Evolutionary conservation across 2,797 vertebrate species (phyloP).

Genomic region (Channa striata): DNA sequence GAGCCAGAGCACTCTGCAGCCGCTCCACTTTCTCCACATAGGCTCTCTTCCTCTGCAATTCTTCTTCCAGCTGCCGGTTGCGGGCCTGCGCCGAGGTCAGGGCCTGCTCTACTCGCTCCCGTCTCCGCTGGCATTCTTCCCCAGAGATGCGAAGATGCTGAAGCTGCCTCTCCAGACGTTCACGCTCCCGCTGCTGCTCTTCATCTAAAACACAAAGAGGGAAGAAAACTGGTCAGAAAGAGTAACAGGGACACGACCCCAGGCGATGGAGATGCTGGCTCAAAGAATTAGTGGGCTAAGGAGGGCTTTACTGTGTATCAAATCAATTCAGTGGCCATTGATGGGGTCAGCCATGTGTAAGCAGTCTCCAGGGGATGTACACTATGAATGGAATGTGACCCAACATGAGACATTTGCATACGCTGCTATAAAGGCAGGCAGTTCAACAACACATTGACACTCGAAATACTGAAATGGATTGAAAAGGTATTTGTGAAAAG

Average conservation of each 20-base stretch:
- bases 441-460: slow-evolving; percentile 29
- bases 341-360: slow-evolving; percentile 21
- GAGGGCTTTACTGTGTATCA: background rate
- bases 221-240: background rate
- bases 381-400: slow-evolving; percentile 47
- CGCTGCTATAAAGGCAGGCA: slow-evolving; percentile 47
- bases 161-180: slow-evolving; percentile 90
- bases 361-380: background rate
- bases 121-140: slow-evolving; percentile 91
- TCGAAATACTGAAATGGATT: slow-evolving; percentile 20
- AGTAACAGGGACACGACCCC: background rate
- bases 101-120: slow-evolving; percentile 91
- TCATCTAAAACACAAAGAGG: slow-evolving; percentile 82
- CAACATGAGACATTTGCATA: slow-evolving; percentile 60
- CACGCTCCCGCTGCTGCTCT: slow-evolving; percentile 92
- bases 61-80: slow-evolving; percentile 90
- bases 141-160: slow-evolving; percentile 86
- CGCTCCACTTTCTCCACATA: slow-evolving; percentile 97
- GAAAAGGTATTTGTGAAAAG: slow-evolving; percentile 15
- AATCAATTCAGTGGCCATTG: slow-evolving; percentile 3
- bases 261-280: background rate
- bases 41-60: slow-evolving; percentile 92
- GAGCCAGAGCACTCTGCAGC: slow-evolving; percentile 92
- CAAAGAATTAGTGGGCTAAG: slow-evolving; percentile 16
- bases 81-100: slow-evolving; percentile 88